A percentile compares a stretch with the other conserved stretches of the same genome.
Evolutionary conservation across 2,888 invertebrate species (phyloP).

Genomic region (Dynastes maya): DNA sequence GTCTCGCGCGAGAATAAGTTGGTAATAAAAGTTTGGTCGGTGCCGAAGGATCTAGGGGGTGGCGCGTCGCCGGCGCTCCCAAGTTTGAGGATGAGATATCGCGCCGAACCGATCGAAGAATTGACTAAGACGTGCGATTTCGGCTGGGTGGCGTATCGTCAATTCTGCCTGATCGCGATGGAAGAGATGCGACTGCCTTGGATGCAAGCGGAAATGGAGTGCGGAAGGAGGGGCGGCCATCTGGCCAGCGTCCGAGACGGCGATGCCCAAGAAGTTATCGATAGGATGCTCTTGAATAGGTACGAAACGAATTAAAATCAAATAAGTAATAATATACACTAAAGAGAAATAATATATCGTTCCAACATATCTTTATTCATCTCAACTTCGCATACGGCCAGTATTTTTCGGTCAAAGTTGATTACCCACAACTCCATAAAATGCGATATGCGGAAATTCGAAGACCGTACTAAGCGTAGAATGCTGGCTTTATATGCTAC

Average conservation of each 20-base stretch:
- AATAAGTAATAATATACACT: too few species aligned
- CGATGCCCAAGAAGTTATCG: conserved; percentile 77
- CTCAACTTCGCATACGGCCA: too few species aligned
- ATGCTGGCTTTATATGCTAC: too few species aligned
- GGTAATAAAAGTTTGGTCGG: conserved; percentile 66
- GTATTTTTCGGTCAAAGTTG: too few species aligned
- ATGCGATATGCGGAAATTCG: too few species aligned
- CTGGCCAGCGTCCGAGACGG: conserved; percentile 79
- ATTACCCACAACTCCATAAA: too few species aligned
- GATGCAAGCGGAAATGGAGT: conserved; percentile 80
- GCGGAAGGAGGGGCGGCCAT: conserved; percentile 77
- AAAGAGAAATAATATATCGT: too few species aligned
- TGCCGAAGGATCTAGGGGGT: conserved; percentile 53
- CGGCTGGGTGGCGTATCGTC: conserved; percentile 80
- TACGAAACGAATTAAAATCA: conserved; percentile 64
- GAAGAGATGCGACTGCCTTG: conserved; percentile 76
- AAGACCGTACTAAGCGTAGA: too few species aligned
- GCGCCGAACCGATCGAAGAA: conserved; percentile 76
- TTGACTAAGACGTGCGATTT: conserved; percentile 80
- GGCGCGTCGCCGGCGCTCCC: conserved; percentile 57
- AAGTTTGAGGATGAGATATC: conserved; percentile 75
- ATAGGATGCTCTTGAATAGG: conserved; percentile 79
- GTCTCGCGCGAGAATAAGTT: conserved; percentile 76
- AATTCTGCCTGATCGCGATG: conserved; percentile 78
- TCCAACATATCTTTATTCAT: too few species aligned